Base-by-base conservation (phyloP, 2,113 vertebrate genomes). In the Psilopsiagon aymara region DNA sequence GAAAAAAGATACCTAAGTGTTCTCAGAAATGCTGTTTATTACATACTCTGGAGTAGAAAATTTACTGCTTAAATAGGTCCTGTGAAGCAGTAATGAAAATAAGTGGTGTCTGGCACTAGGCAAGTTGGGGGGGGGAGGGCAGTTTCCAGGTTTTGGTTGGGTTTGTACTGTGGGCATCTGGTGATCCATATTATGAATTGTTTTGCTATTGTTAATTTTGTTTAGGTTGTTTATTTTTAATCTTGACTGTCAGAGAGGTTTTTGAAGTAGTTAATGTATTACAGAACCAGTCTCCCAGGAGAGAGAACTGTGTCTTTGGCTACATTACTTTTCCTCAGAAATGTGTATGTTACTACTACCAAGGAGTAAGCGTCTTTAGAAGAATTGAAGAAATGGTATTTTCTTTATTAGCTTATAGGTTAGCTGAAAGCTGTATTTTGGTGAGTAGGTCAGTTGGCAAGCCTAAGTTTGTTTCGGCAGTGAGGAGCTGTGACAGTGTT, bases 401-500 rank as follows among this genome's bases (percentile, higher is more conserved):
- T 88, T 77, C 33, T 55, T 70, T 68, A 53, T 87, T 92, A 83
- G 82, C 62, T 67, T 73, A 39, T 11, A 76, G 78, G 55, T 92
- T 85, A 83, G 37, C 80, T 35, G 52, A 47, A 84, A 91, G 57
- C 28, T 60, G 41, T 82, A 25, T 92, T 77, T 90, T 28, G 1
- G 0, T 77, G 76, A 95, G 49, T 57, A 67, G 63, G n/a, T 91
- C 4, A 0, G 17, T 57, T 92, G 84, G 81, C 91, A 69, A 59
- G 44, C 66, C 66, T 14, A 25, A 20, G 67, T 95, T 96, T 95
- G 67, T 93, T 94, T 93, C 92, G 86, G 91, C 84, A 82, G 28
- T 3, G 81, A 74, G 67, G 49, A 95, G 29, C 67, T 74, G 53
- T 67, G 47, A 25, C 35, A 31, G 57, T 11, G 27, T 90, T 87